Conservation (phyloP, 2,113 vertebrate species). For the Quiscalus mexicanus region DNA sequence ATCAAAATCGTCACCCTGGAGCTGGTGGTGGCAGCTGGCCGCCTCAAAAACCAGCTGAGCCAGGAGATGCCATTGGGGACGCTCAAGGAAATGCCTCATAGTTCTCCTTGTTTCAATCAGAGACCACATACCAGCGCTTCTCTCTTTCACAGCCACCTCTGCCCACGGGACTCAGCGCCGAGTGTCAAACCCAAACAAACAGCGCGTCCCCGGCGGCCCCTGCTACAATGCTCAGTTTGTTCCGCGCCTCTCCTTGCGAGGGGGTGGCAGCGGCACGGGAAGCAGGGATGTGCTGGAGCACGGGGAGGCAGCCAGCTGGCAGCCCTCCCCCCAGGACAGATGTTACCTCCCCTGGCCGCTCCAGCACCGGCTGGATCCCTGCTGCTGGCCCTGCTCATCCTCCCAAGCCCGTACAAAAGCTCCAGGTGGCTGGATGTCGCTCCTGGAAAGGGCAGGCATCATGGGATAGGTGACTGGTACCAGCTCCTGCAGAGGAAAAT, state of each 20-base stretch:
- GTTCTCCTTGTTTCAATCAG: not conserved
- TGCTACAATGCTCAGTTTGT: not conserved
- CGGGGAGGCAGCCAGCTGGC: not conserved
- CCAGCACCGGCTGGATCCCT: fast-evolving
- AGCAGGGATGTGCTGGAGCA: not conserved
- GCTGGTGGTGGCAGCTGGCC: not conserved
- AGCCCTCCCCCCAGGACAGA: not conserved
- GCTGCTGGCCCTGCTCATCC: too few relatives aligned
- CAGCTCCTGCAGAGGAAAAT: not conserved
- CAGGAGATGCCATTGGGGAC: not conserved
- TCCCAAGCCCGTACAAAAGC: not conserved
- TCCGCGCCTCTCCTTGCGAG: not conserved
- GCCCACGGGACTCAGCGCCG: not conserved
- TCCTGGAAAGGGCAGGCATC: fast-evolving
- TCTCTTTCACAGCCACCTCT: not conserved
- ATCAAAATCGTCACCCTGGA: not conserved
- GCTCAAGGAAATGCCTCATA: not conserved
- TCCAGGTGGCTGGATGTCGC: fast-evolving
- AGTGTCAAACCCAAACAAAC: slow-evolving; percentile 33
- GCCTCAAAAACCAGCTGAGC: not conserved
- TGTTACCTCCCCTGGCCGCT: not conserved
- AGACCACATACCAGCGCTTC: not conserved
- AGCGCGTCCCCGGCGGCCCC: not conserved
- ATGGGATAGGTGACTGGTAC: not conserved
- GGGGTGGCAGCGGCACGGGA: not conserved